Evolutionary conservation across 1,140 invertebrate species (phyloP), one percentile per base, ranked within the genome.

Genomic region (Drosophila elegans): DNA sequence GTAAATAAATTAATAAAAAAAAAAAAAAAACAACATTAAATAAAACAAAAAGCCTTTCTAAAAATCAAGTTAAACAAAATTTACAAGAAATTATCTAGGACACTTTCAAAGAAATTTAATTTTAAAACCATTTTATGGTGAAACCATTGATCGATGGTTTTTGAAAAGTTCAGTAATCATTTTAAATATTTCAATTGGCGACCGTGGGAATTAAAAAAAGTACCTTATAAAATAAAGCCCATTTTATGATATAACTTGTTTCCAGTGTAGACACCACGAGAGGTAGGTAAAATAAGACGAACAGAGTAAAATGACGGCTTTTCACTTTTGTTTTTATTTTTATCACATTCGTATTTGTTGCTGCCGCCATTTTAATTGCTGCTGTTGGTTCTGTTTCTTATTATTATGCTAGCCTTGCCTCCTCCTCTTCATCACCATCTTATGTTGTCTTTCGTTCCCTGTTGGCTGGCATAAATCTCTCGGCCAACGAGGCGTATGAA

Each of bases 271-370:
- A 11, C n/a, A 16, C 27, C 10, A 13, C 36, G 16, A 57, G 12
- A 44, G 13, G 44, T 49, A 10, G 10, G 25, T 32, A 25, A 27
- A 16, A 16, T 29, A n/a, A 9, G 32, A 12, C 16, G 55, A 49
- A 27, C 12, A 27, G 53, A 48, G 36, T n/a, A 64, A 53, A 44
- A 71, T 62, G 78, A 78, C 75, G 46, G 52, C 63, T 61, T 82
- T 80, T 78, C 74, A 78, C 80, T 78, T 82, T 78, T 78, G 60
- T 36, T 81, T 74, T 71, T 82, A 80, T 84, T 84, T 83, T 80
- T 84, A 77, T 64, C 72, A 67, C 80, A 76, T 75, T 76, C 62
- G 60, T 77, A 66, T 84, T 80, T 84, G 62, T 72, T 79, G 72
- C 34, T 74, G 80, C 46, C 61, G 53, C 44, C 66, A 41, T 79